Conservation (phyloP, 2,113 vertebrate species). For the Rhynchomys soricoides region DNA sequence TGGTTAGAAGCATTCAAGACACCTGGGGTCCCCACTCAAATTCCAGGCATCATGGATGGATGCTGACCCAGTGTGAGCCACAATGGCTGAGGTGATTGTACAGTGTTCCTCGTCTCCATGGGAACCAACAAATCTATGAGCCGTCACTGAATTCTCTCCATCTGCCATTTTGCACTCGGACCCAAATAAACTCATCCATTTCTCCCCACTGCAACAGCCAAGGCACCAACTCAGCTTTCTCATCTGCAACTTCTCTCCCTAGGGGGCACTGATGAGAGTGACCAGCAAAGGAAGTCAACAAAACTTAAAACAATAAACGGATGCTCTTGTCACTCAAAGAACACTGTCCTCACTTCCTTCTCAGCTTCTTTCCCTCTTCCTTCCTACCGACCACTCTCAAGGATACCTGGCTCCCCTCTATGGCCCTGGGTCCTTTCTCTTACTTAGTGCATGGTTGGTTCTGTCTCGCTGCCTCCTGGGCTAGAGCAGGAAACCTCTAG, state of each 20-base stretch:
- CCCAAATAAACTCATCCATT: accelerated
- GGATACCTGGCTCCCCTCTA: background rate
- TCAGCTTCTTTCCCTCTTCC: background rate
- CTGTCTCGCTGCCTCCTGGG: background rate
- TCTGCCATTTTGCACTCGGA: too few relatives aligned
- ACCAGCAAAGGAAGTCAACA: background rate
- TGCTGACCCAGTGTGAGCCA: accelerated
- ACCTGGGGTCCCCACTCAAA: background rate
- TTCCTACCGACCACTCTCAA: background rate
- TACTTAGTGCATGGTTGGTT: background rate
- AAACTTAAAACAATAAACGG: background rate
- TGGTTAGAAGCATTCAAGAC: background rate
- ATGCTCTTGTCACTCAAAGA: accelerated
- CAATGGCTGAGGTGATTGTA: accelerated
- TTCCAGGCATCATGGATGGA: background rate
- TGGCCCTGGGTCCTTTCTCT: background rate
- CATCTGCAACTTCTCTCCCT: background rate
- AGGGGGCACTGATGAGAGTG: background rate
- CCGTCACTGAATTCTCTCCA: background rate
- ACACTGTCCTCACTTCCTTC: background rate
- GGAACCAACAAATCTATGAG: accelerated
- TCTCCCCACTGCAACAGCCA: background rate
- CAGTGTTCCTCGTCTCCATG: accelerated
- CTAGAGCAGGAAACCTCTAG: accelerated
- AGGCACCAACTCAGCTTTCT: background rate